These are phyloP conservation scores for Marmota monax DNA, from an alignment of 2,113 vertebrate genomes.

Conservation along the genomic window DNA sequence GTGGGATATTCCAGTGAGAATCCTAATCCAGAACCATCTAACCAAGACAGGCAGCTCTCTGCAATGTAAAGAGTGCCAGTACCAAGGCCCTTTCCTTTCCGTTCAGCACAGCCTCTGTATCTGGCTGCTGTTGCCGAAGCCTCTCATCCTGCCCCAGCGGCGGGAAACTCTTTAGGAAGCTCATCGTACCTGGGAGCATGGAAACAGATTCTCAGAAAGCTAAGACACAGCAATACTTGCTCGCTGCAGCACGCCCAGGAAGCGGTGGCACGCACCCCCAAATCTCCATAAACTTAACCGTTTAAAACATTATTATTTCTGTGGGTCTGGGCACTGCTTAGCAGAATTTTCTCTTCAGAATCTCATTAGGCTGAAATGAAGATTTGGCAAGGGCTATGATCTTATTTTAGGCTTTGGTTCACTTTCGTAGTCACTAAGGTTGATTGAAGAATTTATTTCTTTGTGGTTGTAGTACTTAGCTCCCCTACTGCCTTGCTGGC, in stretches of 20 bases:
- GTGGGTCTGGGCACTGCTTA: not conserved
- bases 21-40: slow-evolving; percentile 94
- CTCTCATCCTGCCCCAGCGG: slow-evolving; percentile 91
- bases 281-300: not conserved
- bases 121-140: slow-evolving; percentile 92
- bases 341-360: not conserved
- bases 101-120: slow-evolving; percentile 94
- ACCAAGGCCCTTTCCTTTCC: slow-evolving; percentile 90
- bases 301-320: not conserved
- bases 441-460: not conserved
- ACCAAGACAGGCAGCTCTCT: slow-evolving; percentile 96
- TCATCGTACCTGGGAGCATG: not conserved
- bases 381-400: not conserved
- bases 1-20: slow-evolving; percentile 97
- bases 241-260: slow-evolving; percentile 19
- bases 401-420: not conserved
- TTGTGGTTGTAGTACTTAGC: not conserved
- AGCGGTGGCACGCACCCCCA: not conserved
- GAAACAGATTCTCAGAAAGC: rapidly evolving
- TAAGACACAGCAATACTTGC: rapidly evolving
- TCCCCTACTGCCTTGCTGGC: not conserved
- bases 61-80: slow-evolving; percentile 94
- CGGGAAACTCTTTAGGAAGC: slow-evolving; percentile 90
- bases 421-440: not conserved
- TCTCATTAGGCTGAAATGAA: not conserved